phyloP scores from a whole-genome alignment of 1,140 invertebrate species.

The Plodia interpunctella region DNA sequence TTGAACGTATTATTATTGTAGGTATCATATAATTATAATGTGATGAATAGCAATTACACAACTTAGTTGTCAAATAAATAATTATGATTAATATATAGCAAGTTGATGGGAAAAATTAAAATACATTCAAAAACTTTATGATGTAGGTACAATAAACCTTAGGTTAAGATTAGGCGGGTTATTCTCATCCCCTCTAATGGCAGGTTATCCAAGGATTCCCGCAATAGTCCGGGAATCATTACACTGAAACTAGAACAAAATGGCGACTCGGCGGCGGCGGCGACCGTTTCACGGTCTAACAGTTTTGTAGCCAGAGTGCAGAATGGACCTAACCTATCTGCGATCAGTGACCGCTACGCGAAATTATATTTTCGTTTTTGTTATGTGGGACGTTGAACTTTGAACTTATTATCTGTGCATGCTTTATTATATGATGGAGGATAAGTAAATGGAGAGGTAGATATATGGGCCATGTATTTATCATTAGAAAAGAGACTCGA shows the following conservation, averaged over 20 bases:
- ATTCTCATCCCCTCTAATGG: conserved; percentile 1
- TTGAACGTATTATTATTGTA: too few species aligned
- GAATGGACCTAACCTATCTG: conserved; percentile 42
- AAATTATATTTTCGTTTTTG: conserved; percentile 6
- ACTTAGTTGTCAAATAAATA: too few species aligned
- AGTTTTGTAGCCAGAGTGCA: conserved; percentile 40
- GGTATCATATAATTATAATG: too few species aligned
- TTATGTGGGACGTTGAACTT: not conserved
- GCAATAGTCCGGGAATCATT: conserved; percentile 35
- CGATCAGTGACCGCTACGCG: conserved; percentile 12
- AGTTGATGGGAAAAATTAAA: too few species aligned
- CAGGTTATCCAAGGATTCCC: not conserved
- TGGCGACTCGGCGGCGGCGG: conserved; percentile 29
- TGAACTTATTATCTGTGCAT: not conserved
- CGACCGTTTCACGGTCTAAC: conserved; percentile 50
- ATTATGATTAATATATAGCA: too few species aligned
- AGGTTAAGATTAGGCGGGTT: not conserved
- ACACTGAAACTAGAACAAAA: conserved; percentile 49
- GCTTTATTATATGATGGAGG: too few species aligned
- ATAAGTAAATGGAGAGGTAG: too few species aligned
- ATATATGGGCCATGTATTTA: too few species aligned
- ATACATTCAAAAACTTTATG: too few species aligned
- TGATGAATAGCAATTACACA: too few species aligned
- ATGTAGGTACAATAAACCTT: not conserved
- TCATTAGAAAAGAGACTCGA: too few species aligned